Percentiles rank a stretch among this genome's conserved stretches.
These are phyloP conservation scores for Ormia ochracea DNA, from an alignment of 2,888 invertebrate genomes.

Conservation along the genomic window DNA sequence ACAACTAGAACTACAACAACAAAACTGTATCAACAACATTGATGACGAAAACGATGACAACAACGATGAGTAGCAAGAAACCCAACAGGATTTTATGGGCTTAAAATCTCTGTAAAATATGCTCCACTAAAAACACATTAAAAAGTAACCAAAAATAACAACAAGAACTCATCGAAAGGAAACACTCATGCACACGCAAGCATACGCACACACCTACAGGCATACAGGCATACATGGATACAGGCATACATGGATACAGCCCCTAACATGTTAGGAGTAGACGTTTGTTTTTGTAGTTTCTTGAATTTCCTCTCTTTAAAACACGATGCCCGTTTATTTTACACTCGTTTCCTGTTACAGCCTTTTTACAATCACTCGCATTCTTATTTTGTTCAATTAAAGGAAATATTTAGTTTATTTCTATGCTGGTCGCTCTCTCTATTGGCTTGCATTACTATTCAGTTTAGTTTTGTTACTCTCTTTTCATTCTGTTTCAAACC, in stretches of 20 bases:
- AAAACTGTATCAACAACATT: conserved; percentile 1
- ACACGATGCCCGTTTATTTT: conserved; percentile 30
- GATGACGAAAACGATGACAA: conserved; percentile 12
- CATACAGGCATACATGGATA: background rate
- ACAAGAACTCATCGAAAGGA: conserved; percentile 5
- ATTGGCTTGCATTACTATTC: conserved; percentile 19
- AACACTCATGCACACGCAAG: background rate
- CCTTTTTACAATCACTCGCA: conserved; percentile 4
- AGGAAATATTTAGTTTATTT: background rate
- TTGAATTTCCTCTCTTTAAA: conserved; percentile 19
- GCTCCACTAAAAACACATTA: conserved; percentile 23
- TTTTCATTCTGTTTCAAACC: background rate
- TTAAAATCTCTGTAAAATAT: conserved; percentile 56
- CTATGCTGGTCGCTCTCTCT: conserved; percentile 6
- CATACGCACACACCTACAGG: background rate
- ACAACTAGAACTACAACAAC: conserved; percentile 22
- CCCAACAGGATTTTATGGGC: conserved; percentile 52
- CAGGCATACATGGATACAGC: background rate
- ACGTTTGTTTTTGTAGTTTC: conserved; percentile 20
- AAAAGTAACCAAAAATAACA: background rate
- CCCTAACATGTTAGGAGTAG: background rate
- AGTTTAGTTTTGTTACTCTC: background rate
- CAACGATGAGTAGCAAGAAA: conserved; percentile 28
- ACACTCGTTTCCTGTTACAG: conserved; percentile 34
- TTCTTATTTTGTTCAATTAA: conserved; percentile 5